Conservation (phyloP, 2,113 vertebrate genomes). For the Odontophorus gujanensis region DNA sequence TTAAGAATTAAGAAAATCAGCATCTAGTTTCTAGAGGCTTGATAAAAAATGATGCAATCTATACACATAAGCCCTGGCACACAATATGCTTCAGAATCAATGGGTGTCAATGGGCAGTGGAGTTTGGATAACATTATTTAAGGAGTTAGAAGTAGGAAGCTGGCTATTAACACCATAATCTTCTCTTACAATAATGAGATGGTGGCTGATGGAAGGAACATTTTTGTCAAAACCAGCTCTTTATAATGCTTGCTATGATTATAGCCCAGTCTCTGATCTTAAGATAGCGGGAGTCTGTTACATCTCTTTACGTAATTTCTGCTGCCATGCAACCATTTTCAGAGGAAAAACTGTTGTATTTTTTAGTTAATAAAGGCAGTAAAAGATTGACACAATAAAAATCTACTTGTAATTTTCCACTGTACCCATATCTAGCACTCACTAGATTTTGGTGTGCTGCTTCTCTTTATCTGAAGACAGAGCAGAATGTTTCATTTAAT, state of each 20-base stretch:
- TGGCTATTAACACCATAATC: neutral
- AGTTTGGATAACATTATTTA: neutral
- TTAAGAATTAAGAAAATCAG: too few species aligned
- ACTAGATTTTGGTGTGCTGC: neutral
- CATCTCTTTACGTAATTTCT: neutral
- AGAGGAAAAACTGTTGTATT: neutral
- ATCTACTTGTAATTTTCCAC: neutral
- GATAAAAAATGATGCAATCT: neutral
- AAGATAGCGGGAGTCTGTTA: neutral
- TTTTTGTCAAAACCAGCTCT: neutral
- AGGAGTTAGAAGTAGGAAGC: neutral
- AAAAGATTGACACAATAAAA: neutral
- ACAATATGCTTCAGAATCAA: neutral
- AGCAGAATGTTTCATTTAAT: neutral
- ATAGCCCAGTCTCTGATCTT: neutral
- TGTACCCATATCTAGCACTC: neutral
- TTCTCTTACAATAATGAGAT: neutral
- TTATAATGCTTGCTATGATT: neutral
- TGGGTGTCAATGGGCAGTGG: neutral
- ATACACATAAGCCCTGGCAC: neutral
- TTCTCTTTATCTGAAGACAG: neutral
- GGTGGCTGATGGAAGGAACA: neutral
- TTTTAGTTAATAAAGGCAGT: neutral
- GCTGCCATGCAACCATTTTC: neutral
- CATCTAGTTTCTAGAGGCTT: neutral